phyloP scores from a whole-genome alignment of 2,113 vertebrate species.

The Agapornis roseicollis region DNA sequence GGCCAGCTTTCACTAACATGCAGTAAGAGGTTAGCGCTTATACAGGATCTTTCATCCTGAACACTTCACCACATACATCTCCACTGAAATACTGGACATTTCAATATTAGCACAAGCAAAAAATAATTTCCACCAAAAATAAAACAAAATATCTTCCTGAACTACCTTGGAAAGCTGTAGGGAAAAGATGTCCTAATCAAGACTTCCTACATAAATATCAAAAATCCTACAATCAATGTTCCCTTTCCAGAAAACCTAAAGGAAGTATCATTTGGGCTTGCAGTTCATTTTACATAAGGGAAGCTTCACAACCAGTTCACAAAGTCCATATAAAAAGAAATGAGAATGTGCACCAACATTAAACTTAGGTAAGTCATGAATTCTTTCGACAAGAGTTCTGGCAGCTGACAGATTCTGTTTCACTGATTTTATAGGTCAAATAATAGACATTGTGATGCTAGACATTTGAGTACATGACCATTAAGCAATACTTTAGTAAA shows the following conservation, averaged over 20 bases:
- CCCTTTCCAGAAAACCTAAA: not conserved
- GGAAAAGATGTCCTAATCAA: not conserved
- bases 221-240: not conserved
- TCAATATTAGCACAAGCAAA: not conserved
- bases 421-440: conserved; percentile 34
- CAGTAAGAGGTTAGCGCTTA: not conserved
- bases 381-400: not conserved
- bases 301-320: not conserved
- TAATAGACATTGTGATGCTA: not conserved
- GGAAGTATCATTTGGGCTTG: not conserved
- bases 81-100: not conserved
- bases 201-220: not conserved
- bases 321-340: not conserved
- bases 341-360: not conserved
- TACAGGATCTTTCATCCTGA: not conserved
- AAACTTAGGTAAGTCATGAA: not conserved
- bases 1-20: not conserved
- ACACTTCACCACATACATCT: not conserved
- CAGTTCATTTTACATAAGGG: not conserved
- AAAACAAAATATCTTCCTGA: not conserved
- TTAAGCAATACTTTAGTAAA: conserved; percentile 27
- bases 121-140: not conserved
- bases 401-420: not conserved
- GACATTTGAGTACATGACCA: not conserved
- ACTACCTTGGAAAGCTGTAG: not conserved